Evolutionary conservation across 2,797 vertebrate genomes (phyloP).

Genomic region (Fistularia tabacaria): DNA sequence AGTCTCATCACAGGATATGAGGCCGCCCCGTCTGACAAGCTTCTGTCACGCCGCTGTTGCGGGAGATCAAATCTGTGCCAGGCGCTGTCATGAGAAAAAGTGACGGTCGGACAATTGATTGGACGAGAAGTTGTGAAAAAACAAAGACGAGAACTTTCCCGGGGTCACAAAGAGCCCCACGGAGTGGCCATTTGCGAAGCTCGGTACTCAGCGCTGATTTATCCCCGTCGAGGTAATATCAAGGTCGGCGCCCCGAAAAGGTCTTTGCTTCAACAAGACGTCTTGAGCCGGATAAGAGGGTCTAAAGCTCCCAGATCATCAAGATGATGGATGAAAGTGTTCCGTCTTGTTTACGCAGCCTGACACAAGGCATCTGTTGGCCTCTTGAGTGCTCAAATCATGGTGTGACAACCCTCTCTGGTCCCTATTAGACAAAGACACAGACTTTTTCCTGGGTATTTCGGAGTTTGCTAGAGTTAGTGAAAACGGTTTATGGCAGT

Average conservation of each 20-base stretch:
- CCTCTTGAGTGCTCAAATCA: conserved; percentile 36
- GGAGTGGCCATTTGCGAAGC: conserved; percentile 30
- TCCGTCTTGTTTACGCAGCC: conserved; percentile 73
- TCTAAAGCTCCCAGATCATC: conserved; percentile 49
- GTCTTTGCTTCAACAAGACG: conserved; percentile 62
- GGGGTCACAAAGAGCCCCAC: conserved; percentile 4
- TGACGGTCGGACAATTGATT: no score
- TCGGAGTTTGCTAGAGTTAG: no score
- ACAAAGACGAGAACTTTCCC: background rate
- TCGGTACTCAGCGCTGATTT: conserved; percentile 55
- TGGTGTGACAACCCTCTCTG: conserved; percentile 37
- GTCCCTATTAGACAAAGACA: conserved; percentile 31
- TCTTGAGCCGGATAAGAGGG: conserved; percentile 60
- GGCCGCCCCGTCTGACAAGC: conserved; percentile 14
- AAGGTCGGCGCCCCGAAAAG: conserved; percentile 55
- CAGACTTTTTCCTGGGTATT: conserved; percentile 12
- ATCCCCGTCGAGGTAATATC: conserved; percentile 62
- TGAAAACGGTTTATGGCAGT: no score
- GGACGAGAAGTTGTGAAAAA: no score
- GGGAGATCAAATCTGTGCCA: conserved; percentile 12
- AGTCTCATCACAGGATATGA: background rate
- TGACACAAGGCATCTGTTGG: conserved; percentile 73
- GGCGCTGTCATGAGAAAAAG: no score
- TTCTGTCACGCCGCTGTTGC: conserved; percentile 20
- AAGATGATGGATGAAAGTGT: conserved; percentile 72